Evolutionary conservation across 2,888 invertebrate genomes (phyloP), one percentile per base, ranked within the genome.

Genomic region (Sericinus montela): DNA sequence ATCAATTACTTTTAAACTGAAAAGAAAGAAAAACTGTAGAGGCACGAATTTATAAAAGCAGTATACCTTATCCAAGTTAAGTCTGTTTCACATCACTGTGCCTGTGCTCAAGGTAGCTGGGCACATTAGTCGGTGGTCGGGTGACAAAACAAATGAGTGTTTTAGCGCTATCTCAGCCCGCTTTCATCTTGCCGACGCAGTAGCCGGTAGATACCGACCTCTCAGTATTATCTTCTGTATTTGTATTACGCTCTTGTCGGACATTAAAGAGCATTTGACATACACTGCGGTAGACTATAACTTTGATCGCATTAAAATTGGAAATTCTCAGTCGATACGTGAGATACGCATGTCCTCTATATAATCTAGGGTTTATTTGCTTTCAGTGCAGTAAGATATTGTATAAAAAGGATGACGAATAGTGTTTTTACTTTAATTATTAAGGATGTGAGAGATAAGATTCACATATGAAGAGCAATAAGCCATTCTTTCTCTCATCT

Each of bases 101-200:
- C 48, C 42, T 35, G 32, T 25, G 48, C 16, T 29, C 9, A 28
- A 47, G 36, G 40, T 30, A 45, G 50, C 55, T 54, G 56, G 55
- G 44, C 56, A 55, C 65, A 67, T 68, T 67, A 72, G 66, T 58
- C 63, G 69, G 71, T 51, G 70, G 73, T 56, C 60, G 57, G 63
- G 69, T 84, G 87, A 86, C 84, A 84, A 80, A 82, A 86, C 87
- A 88, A 89, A 89, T 89, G 89, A 86, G 81, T 85, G 84, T 87
- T 87, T 88, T 85, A 87, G 73, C 83, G 79, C 80, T 86, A 88
- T 89, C 88, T 69, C 34, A 42, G 51, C 29, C 41, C 38, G 57
- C 79, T 84, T 81, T 86, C 73, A 87, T 81, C 79, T 72, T 60
- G 65, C 79, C 77, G 80, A 70, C 63, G 56, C 47, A 64, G 63